Conservation (phyloP, 30 jellyfish, hydroid and myxozoan species). For the Haliclystus octoradiatus region DNA sequence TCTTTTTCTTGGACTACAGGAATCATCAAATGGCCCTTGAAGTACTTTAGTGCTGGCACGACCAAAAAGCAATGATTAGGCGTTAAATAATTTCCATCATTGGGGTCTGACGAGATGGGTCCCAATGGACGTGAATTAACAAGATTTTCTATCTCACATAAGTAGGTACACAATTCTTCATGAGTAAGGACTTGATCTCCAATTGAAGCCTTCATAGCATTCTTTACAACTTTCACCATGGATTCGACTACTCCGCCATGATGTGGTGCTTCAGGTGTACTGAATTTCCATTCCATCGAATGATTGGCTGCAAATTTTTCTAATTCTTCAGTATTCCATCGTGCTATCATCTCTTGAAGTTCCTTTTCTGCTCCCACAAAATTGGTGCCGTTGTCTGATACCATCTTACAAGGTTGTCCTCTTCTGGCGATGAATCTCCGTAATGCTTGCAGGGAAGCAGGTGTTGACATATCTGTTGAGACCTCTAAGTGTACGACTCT, state of each 20-base stretch:
- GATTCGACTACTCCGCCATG: slow-evolving; percentile 59
- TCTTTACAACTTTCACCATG: slow-evolving; percentile 32
- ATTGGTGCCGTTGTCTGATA: slow-evolving; percentile 50
- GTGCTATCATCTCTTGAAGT: slow-evolving; percentile 36
- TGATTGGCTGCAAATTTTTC: slow-evolving; percentile 26
- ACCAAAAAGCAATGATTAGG: slow-evolving; percentile 65
- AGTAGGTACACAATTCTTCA: slow-evolving; percentile 31
- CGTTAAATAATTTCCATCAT: slow-evolving; percentile 51
- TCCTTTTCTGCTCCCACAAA: slow-evolving; percentile 52
- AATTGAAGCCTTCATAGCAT: slow-evolving; percentile 25
- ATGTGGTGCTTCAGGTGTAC: slow-evolving; percentile 61
- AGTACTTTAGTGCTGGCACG: slow-evolving; percentile 60
- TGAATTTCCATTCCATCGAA: slow-evolving; percentile 47
- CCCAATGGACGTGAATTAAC: slow-evolving; percentile 63
- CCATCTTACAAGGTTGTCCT: slow-evolving; percentile 45
- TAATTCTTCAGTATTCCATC: slow-evolving; percentile 19
- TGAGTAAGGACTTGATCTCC: too few species aligned
- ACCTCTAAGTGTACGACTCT: slow-evolving; percentile 50
- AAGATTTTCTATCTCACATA: slow-evolving; percentile 42
- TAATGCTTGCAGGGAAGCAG: slow-evolving; percentile 45
- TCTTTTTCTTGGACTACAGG: slow-evolving; percentile 30
- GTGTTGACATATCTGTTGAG: slow-evolving; percentile 44
- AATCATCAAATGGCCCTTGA: slow-evolving; percentile 62
- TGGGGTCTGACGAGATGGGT: slow-evolving; percentile 43
- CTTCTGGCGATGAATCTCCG: slow-evolving; percentile 46